phyloP scores from a whole-genome alignment of 2,113 vertebrate species.

The Ammodramus savannarum region DNA sequence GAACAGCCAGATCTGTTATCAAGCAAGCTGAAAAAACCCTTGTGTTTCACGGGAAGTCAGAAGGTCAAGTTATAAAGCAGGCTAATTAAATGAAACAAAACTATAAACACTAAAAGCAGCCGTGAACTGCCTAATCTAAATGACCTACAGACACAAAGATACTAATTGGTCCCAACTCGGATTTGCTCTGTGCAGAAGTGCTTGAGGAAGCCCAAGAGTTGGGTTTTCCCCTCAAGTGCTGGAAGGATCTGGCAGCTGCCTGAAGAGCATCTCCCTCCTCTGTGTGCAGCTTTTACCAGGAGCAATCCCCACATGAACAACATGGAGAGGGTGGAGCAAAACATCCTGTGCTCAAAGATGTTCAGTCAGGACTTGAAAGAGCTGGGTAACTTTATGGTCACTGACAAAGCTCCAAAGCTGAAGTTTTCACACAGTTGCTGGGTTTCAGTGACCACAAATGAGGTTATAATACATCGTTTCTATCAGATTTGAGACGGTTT shows the following conservation, averaged over 20 bases:
- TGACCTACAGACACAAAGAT: background rate
- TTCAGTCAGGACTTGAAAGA: background rate
- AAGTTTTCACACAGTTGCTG: background rate
- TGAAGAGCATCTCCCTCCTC: background rate
- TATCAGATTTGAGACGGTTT: background rate
- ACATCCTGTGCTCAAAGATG: background rate
- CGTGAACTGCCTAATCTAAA: background rate
- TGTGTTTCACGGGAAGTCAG: background rate
- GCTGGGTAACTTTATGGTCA: background rate
- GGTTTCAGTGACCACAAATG: background rate
- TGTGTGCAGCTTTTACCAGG: background rate
- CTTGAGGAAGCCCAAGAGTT: background rate
- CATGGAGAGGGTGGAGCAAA: background rate
- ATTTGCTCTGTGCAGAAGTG: background rate
- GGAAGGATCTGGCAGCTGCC: background rate
- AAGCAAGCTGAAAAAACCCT: background rate
- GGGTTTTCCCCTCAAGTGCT: background rate
- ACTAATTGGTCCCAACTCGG: background rate
- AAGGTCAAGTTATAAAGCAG: background rate
- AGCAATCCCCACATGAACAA: fast-evolving
- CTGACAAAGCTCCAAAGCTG: background rate
- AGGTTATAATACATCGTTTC: background rate
- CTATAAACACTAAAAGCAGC: background rate
- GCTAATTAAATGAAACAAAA: background rate
- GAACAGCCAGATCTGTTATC: background rate